Conservation (phyloP, 2,113 vertebrate genomes). For the Tringa solitaria region DNA sequence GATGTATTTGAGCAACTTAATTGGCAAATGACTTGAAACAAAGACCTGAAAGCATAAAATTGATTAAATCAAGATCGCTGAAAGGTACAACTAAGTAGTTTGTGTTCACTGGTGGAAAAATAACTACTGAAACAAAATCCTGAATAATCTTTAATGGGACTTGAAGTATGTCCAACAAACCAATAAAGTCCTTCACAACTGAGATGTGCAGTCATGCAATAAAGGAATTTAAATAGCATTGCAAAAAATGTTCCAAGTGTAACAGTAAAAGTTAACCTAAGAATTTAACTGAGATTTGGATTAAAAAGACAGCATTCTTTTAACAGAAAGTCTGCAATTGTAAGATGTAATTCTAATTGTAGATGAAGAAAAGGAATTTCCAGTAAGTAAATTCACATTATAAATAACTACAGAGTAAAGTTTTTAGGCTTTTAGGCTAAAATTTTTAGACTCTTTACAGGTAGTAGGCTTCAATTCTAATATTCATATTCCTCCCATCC, state of each 20-base stretch:
- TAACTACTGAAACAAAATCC: constrained; percentile 38
- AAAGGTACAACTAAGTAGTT: constrained; percentile 5
- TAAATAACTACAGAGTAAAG: background rate
- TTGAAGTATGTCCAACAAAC: constrained; percentile 22
- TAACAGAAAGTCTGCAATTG: background rate
- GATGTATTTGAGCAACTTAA: constrained; percentile 11
- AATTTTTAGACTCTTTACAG: background rate
- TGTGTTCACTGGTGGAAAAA: constrained; percentile 27
- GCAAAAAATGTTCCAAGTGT: background rate
- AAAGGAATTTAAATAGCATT: constrained; percentile 20
- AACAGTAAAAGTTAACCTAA: background rate
- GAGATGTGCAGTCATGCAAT: background rate
- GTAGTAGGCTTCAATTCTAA: background rate
- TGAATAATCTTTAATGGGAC: background rate
- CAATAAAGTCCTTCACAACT: background rate
- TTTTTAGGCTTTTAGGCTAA: background rate
- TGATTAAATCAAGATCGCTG: background rate
- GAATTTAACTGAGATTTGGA: background rate
- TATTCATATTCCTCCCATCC: background rate
- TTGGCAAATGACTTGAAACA: constrained; percentile 37
- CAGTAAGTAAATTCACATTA: background rate
- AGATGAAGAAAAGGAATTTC: background rate
- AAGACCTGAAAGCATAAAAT: constrained; percentile 1
- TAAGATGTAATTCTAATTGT: too few relatives aligned
- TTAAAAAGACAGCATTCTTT: background rate